phyloP scores from a whole-genome alignment of 2,888 invertebrate species.

The Cephus rjabovi region DNA sequence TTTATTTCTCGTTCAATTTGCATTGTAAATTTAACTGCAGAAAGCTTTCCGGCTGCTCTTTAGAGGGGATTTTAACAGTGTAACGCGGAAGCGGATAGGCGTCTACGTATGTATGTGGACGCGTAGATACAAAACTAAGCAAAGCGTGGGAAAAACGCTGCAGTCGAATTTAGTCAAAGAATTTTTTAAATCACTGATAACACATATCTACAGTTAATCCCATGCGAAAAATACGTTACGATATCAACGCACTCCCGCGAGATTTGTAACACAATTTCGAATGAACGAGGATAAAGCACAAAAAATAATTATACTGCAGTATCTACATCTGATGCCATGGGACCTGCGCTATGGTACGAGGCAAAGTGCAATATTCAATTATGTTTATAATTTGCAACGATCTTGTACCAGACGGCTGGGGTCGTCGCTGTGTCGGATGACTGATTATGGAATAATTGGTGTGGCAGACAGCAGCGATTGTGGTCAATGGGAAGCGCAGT shows the following conservation, averaged over 20 bases:
- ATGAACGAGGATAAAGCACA: background rate
- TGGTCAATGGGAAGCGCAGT: slow-evolving; percentile 12
- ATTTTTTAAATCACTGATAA: background rate
- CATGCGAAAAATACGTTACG: background rate
- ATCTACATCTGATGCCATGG: background rate
- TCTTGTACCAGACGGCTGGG: background rate
- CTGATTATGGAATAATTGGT: slow-evolving; percentile 34
- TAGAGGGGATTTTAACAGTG: slow-evolving; percentile 43
- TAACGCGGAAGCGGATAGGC: slow-evolving; percentile 24
- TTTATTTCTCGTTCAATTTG: slow-evolving; percentile 47
- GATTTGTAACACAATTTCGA: background rate
- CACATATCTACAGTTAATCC: background rate
- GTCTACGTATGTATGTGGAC: background rate
- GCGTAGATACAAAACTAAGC: background rate
- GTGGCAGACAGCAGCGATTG: slow-evolving; percentile 23
- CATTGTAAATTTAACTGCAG: slow-evolving; percentile 56
- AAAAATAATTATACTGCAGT: background rate
- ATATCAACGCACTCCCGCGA: background rate
- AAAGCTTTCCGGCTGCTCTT: slow-evolving; percentile 45
- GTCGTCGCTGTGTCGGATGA: slow-evolving; percentile 21
- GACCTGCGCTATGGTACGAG: background rate
- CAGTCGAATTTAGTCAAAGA: background rate
- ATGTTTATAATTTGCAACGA: slow-evolving; percentile 27
- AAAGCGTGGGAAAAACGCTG: background rate
- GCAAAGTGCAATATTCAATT: slow-evolving; percentile 16